Base-by-base conservation (phyloP, 2,113 vertebrate genomes). In the Notothenia coriiceps region DNA sequence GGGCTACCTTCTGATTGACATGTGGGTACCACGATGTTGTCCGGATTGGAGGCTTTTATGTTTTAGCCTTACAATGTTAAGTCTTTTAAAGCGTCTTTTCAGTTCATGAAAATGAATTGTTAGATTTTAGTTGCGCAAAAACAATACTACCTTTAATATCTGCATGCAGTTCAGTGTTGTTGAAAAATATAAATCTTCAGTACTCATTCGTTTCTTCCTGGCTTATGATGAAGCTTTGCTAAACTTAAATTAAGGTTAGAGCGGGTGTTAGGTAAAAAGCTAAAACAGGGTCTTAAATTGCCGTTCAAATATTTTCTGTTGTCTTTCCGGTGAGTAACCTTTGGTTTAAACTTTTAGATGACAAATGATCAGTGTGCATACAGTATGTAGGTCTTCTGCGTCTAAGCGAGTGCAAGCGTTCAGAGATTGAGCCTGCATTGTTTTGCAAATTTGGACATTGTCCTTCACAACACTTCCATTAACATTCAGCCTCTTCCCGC, bases 361-460 rank as follows among this genome's bases (percentile, higher is more conserved):
- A 10, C 35, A 29, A 47, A 15, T 13, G 5, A 11, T 35, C 15
- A n/a, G 20, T 14, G 18, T 18, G n/a, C n/a, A 15, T 44, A 40
- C 35, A 40, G 35, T 40, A n/a, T 46, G 40, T 60, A 49, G 6
- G 49, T 74, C 14, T 44, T 46, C 43, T 49, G n/a, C 17, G 9
- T 29, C 15, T 40, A 33, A 17, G 10, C 2, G 14, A 18, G 29
- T 22, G 46, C 1, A n/a, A 62, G 18, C 25, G 7, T 22, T 76
- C 33, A 18, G 20, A 60, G 51, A 73, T 5, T 22, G 69, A 57
- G 14, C 40, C 44, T 13, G 10, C 65, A 83, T 57, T 66, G 64
- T 85, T 83, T 81, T 77, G 70, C 44, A 78, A 82, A 88, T 63
- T 55, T 80, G 82, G 44, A 40, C 46, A 51, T 51, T 62, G 89